A percentile compares a stretch with the other conserved stretches of the same genome.
Conservation (phyloP, 2,797 vertebrate genomes). For the Myotis planiceps region DNA sequence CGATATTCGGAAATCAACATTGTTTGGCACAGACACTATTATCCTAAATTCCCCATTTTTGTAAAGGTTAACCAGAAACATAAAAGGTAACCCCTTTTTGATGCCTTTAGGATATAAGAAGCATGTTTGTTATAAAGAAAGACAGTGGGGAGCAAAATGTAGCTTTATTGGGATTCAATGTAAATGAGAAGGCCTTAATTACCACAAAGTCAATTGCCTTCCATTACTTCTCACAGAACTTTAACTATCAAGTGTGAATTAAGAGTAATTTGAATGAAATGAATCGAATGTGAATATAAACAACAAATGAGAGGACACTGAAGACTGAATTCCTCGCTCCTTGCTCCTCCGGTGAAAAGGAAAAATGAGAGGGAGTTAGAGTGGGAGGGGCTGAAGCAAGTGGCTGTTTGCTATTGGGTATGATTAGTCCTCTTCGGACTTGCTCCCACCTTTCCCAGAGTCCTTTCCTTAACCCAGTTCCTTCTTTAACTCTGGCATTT, state of each 20-base stretch:
- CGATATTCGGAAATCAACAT: not conserved
- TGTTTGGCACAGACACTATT: slow-evolving; percentile 46
- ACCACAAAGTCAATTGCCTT: slow-evolving; percentile 34
- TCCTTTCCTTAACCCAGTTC: not conserved
- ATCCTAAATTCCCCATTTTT: slow-evolving; percentile 55
- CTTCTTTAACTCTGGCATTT: not conserved
- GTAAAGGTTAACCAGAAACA: slow-evolving; percentile 69
- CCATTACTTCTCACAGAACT: slow-evolving; percentile 18
- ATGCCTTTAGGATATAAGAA: not conserved
- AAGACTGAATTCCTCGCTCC: not conserved
- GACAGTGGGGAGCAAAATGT: not conserved
- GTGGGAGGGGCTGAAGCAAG: not conserved
- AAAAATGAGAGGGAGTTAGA: not conserved
- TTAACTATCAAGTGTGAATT: slow-evolving; percentile 57
- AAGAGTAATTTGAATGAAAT: slow-evolving; percentile 42
- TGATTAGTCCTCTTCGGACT: rapidly evolving
- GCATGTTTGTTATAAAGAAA: not conserved
- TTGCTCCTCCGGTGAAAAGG: not conserved
- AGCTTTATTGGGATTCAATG: not conserved
- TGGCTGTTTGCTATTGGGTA: not conserved
- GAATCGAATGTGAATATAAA: not conserved
- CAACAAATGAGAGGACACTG: not conserved
- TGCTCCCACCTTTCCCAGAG: not conserved
- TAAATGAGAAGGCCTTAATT: slow-evolving; percentile 37
- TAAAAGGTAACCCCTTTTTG: slow-evolving; percentile 50